These are phyloP conservation scores for Tyrannus savana DNA, from an alignment of 2,113 vertebrate species.

Conservation along the genomic window DNA sequence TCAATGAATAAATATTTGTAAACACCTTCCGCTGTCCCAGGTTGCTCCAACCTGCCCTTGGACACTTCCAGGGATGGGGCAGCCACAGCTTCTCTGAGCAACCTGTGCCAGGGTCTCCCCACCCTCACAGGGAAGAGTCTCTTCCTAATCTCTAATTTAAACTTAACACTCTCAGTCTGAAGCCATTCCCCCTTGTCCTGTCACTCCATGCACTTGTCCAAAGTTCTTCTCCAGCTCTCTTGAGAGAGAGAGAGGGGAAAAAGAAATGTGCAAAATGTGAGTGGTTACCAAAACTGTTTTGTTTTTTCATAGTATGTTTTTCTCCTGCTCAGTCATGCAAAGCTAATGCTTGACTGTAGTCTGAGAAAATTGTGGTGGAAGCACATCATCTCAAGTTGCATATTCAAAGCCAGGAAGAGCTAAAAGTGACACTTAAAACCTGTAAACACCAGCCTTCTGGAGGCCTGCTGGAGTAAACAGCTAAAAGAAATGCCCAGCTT, in stretches of 20 bases:
- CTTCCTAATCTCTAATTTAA: not conserved
- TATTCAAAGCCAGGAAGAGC: not conserved
- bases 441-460: not conserved
- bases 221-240: not conserved
- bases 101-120: rapidly evolving
- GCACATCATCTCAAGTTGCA: rapidly evolving
- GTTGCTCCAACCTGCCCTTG: not conserved
- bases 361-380: not conserved
- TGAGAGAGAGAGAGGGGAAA: rapidly evolving
- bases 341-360: not conserved
- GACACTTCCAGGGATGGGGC: not conserved
- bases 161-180: not conserved
- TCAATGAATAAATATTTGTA: not conserved
- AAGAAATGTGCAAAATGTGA: not conserved
- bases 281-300: not conserved
- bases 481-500: not conserved
- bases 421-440: not conserved
- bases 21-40: not conserved
- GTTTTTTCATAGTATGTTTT: not conserved
- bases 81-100: not conserved
- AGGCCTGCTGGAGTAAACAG: not conserved
- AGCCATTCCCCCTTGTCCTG: not conserved
- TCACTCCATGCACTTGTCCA: not conserved
- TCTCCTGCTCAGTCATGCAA: not conserved
- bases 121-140: not conserved